phyloP scores from a whole-genome alignment of 2,888 invertebrate species.

The Cyclophora punctaria region DNA sequence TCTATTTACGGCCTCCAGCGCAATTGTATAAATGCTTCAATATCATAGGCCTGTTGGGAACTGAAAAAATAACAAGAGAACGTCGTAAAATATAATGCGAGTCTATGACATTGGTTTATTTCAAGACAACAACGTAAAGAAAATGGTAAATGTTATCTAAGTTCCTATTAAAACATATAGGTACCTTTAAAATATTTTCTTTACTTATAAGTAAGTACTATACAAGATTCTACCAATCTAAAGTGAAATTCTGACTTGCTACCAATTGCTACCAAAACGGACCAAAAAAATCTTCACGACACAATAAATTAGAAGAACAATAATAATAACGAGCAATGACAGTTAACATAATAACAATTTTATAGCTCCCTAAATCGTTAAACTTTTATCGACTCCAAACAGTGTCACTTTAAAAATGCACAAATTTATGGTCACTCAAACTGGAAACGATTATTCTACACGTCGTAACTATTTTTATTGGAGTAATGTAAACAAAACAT shows the following conservation, averaged over 20 bases:
- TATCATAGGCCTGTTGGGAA: slow-evolving; percentile 23
- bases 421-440: slow-evolving; percentile 74
- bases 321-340: slow-evolving; percentile 3
- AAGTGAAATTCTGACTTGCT: too few species aligned
- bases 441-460: slow-evolving; percentile 72
- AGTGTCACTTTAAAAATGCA: slow-evolving; percentile 72
- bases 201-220: too few species aligned
- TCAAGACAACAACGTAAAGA: too few species aligned
- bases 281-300: neutral
- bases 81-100: too few species aligned
- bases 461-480: slow-evolving; percentile 72
- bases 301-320: too few species aligned
- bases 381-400: slow-evolving; percentile 72
- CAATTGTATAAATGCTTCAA: slow-evolving; percentile 37
- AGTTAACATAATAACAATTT: slow-evolving; percentile 48
- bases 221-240: too few species aligned
- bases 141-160: too few species aligned
- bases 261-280: neutral
- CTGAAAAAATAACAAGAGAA: slow-evolving; percentile 3
- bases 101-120: too few species aligned
- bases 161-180: too few species aligned
- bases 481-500: slow-evolving; percentile 66
- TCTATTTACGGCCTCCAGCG: slow-evolving; percentile 58
- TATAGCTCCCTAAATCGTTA: slow-evolving; percentile 66
- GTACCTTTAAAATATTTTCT: too few species aligned